Evolutionary conservation across 2,888 invertebrate species (phyloP), one percentile per base, ranked within the genome.

Genomic region (Arge pagana): DNA sequence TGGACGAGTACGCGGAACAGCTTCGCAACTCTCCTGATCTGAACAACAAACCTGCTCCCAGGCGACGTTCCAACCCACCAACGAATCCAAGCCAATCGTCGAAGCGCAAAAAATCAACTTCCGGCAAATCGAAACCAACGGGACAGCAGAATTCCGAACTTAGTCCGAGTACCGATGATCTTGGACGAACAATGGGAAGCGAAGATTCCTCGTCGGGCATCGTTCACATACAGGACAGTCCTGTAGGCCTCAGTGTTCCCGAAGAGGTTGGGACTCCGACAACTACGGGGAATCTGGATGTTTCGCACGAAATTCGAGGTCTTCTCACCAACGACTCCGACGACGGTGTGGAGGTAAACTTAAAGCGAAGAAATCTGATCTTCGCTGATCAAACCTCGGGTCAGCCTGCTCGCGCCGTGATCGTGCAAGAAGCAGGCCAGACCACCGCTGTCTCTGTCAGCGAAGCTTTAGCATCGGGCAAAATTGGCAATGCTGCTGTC

Each of bases 1-100:
- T 90, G 41, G 89, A 89, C 0, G 88, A 90, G 67, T 90, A 90
- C 70, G 88, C 88, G 40, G 90, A 90, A 64, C 89, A 90, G 67
- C 79, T 90, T 35, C 81, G 89, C 61, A 90, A 89, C 66, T 89
- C 88, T 1, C 90, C 90, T 0, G 90, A 90, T 74, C 70, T 85
- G 35, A 90, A 89, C 67, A 88, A 90, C 70, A 90, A 89, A 72
- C 90, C 90, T 0, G 90, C 90, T 0, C 90, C 90, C 0, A 80
- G 90, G 35, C 79, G 90, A 61, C 80, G 90, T 49, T 85, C 88
- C 0, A 88, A 89, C 72, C 86, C 86, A 10, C 87, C 88, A 1
- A 84, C 87, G 1, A 87, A 85, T 76, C 85, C 88, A 1, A 83
- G 82, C 42, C 85, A 86, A 13, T 85, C 85, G 35, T 82, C 84